phyloP scores from a whole-genome alignment of 2,888 invertebrate species.

The Ephialtes manifestator region DNA sequence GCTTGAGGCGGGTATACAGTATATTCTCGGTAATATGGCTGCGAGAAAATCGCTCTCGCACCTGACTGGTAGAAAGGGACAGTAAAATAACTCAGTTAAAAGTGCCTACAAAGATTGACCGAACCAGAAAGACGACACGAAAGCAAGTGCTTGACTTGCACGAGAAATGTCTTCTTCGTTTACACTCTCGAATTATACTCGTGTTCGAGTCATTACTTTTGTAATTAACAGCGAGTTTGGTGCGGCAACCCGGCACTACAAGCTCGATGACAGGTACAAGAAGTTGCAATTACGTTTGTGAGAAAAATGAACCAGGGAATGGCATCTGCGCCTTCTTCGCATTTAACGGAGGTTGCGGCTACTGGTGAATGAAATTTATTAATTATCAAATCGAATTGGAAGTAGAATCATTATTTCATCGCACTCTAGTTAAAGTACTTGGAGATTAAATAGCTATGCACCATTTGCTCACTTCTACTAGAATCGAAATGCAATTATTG shows the following conservation, averaged over 20 bases:
- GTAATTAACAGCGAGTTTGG: slow-evolving; percentile 67
- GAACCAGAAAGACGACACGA: slow-evolving; percentile 36
- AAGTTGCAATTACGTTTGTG: slow-evolving; percentile 67
- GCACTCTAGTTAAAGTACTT: neutral
- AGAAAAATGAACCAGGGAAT: slow-evolving; percentile 63
- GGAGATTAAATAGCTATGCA: neutral
- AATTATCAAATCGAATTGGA: slow-evolving; percentile 23
- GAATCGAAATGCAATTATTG: neutral
- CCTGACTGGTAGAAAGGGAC: slow-evolving; percentile 26
- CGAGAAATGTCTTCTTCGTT: slow-evolving; percentile 45
- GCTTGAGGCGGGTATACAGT: slow-evolving; percentile 52
- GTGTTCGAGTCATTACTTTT: slow-evolving; percentile 69
- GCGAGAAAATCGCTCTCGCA: slow-evolving; percentile 66
- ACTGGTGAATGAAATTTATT: neutral
- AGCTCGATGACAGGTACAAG: slow-evolving; percentile 39
- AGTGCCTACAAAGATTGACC: slow-evolving; percentile 17
- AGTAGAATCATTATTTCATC: slow-evolving; percentile 12
- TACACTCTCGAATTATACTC: slow-evolving; percentile 9
- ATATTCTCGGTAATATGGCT: slow-evolving; percentile 47
- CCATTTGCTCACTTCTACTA: neutral
- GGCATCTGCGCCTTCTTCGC: slow-evolving; percentile 21
- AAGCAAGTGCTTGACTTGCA: slow-evolving; percentile 33
- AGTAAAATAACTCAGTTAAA: slow-evolving; percentile 42
- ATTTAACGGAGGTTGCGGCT: neutral
- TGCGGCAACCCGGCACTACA: slow-evolving; percentile 35